These are phyloP conservation scores for Florisuga fusca DNA, from an alignment of 2,797 vertebrate species.

Conservation along the genomic window DNA sequence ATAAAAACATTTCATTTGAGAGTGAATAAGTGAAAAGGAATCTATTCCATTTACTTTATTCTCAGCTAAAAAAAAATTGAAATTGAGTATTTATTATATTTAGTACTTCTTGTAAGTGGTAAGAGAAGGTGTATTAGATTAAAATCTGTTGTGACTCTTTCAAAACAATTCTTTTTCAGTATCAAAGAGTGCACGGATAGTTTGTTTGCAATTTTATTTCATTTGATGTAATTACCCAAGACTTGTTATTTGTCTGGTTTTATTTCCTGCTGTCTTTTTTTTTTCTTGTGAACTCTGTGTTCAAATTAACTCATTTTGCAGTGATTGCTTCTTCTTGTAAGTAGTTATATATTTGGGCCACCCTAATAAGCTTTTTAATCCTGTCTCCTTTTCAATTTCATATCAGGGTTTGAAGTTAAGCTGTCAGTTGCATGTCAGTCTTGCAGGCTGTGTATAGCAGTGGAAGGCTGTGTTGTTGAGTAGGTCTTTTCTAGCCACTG, in stretches of 20 bases:
- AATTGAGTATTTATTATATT: not conserved
- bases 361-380: not conserved
- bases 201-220: not conserved
- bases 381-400: not conserved
- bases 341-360: not conserved
- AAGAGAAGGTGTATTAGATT: not conserved
- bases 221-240: not conserved
- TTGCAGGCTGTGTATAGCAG: accelerated
- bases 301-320: not conserved
- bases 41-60: not conserved
- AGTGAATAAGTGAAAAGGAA: not conserved
- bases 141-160: not conserved
- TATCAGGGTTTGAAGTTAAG: not conserved
- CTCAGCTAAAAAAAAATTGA: not conserved
- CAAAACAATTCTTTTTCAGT: not conserved
- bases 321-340: not conserved
- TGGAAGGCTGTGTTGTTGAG: not conserved
- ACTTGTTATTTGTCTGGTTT: not conserved
- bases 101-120: not conserved
- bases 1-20: not conserved
- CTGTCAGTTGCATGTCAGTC: not conserved
- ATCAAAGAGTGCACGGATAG: not conserved
- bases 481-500: not conserved
- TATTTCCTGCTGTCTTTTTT: not conserved
- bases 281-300: not conserved